These are phyloP conservation scores for Noctua fimbriata DNA, from an alignment of 2,888 invertebrate species.

Conservation along the genomic window DNA sequence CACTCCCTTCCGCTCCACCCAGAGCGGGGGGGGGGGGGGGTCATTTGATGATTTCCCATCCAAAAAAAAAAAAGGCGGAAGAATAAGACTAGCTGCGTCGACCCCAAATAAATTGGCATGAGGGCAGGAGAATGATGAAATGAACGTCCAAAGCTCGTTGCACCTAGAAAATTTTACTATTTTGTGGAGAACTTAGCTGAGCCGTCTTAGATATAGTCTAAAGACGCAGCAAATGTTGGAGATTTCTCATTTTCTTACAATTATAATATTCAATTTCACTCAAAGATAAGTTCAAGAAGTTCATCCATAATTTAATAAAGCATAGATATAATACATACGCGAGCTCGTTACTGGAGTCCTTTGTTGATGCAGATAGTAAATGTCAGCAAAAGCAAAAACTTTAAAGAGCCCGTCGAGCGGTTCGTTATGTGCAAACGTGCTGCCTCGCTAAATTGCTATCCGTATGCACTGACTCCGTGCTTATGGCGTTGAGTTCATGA, in stretches of 20 bases:
- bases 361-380: slow-evolving; percentile 61
- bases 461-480: slow-evolving; percentile 38
- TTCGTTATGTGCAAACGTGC: slow-evolving; percentile 60
- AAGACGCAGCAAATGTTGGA: not conserved
- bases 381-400: slow-evolving; percentile 63
- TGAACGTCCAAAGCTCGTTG: no score
- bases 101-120: not conserved
- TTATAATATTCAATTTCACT: slow-evolving; percentile 5
- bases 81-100: not conserved
- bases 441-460: slow-evolving; percentile 58
- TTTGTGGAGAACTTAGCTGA: not conserved
- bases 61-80: no score
- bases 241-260: not conserved
- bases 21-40: no score
- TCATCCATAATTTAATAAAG: slow-evolving; percentile 34
- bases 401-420: slow-evolving; percentile 51
- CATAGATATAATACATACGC: slow-evolving; percentile 1
- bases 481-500: slow-evolving; percentile 26
- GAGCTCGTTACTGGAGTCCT: slow-evolving; percentile 57
- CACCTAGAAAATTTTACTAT: not conserved
- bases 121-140: not conserved
- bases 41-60: no score
- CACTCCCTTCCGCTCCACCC: no score
- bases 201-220: not conserved
- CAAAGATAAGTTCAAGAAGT: not conserved